These are phyloP conservation scores for Taxidea taxus DNA, from an alignment of 2,113 vertebrate species.

Conservation along the genomic window DNA sequence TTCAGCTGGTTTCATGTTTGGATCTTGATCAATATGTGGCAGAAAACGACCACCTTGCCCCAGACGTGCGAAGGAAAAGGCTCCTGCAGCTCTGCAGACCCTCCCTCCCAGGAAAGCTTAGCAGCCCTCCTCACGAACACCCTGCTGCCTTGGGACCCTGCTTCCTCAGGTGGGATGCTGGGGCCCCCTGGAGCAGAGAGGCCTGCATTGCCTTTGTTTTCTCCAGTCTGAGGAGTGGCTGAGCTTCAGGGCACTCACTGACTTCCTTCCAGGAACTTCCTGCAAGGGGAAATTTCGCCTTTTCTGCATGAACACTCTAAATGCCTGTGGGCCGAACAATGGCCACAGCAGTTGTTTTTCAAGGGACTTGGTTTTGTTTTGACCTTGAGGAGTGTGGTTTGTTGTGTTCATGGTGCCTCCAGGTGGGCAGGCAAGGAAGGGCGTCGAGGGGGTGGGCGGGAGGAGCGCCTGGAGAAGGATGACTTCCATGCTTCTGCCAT, in stretches of 20 bases:
- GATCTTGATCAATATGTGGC: not conserved
- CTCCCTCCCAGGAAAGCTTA: not conserved
- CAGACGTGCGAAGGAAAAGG: not conserved
- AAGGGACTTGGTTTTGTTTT: conserved; percentile 39
- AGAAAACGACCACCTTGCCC: not conserved
- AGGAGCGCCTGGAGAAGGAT: not conserved
- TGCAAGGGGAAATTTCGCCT: conserved; percentile 52
- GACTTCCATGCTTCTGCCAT: not conserved
- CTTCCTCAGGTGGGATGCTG: not conserved
- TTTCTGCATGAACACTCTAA: conserved; percentile 36
- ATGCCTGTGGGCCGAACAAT: conserved; percentile 54
- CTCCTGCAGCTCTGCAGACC: not conserved
- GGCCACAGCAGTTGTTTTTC: conserved; percentile 51
- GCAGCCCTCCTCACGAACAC: not conserved
- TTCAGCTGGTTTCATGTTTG: not conserved
- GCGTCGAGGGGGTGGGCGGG: not conserved
- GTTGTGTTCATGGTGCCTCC: conserved; percentile 46
- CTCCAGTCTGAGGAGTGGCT: conserved; percentile 39
- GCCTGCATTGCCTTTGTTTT: conserved; percentile 28
- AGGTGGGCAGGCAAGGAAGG: conserved; percentile 40
- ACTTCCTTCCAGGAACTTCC: conserved; percentile 70
- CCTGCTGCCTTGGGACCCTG: not conserved
- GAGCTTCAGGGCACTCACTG: conserved; percentile 36
- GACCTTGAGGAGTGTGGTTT: not conserved
- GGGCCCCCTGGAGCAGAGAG: not conserved